These are phyloP conservation scores for Felis chaus DNA, from an alignment of 2,113 vertebrate genomes.

Conservation along the genomic window DNA sequence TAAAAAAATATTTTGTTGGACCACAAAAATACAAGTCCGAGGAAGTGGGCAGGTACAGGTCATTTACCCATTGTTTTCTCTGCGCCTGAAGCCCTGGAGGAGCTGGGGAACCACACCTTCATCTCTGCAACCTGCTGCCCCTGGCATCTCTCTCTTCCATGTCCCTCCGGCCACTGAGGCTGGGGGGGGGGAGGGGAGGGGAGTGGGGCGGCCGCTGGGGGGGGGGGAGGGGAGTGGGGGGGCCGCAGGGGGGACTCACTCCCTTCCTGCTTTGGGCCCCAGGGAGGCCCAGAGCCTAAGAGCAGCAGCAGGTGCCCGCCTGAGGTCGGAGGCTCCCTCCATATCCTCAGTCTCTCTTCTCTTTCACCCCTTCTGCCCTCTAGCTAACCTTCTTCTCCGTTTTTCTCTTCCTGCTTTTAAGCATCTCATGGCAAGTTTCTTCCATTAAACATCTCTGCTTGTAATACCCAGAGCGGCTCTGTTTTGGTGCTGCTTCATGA, in stretches of 20 bases:
- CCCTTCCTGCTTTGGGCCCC: neutral
- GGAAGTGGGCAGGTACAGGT: neutral
- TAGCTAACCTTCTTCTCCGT: neutral
- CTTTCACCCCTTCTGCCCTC: too few species aligned
- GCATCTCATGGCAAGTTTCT: neutral
- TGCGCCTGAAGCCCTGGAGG: neutral
- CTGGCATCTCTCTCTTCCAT: neutral
- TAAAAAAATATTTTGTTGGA: too few species aligned
- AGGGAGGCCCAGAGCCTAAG: neutral
- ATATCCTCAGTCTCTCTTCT: neutral
- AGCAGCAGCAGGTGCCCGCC: neutral
- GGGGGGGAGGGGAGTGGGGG: too few species aligned
- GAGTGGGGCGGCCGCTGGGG: too few species aligned
- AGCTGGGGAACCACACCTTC: neutral
- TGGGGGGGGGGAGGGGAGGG: neutral
- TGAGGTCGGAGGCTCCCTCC: neutral
- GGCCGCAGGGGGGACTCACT: neutral
- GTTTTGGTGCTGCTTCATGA: neutral
- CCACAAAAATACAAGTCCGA: neutral
- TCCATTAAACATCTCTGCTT: neutral
- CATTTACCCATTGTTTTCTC: neutral
- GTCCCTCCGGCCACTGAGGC: neutral
- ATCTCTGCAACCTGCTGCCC: neutral
- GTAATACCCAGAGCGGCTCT: neutral
- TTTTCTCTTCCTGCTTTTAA: neutral